Conservation (phyloP, 2,888 invertebrate species). For the Drosophila koepferae region DNA sequence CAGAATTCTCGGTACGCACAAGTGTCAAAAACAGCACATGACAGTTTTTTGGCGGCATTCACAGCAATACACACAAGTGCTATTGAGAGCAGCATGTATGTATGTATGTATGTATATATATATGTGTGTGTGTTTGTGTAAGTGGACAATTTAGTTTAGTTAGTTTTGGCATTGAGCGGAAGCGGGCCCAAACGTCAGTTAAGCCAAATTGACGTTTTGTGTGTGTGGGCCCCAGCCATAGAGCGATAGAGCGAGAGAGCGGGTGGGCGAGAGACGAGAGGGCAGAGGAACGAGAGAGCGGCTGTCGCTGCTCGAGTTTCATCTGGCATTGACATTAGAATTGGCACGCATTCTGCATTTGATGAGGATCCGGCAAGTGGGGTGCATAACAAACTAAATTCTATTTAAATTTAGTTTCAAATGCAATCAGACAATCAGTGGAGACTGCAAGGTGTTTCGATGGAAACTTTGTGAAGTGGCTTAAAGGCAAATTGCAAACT, state of each 20-base stretch:
- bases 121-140: no score
- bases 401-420: slow-evolving; percentile 14
- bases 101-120: neutral
- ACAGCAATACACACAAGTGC: slow-evolving; percentile 11
- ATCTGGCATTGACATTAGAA: slow-evolving; percentile 52
- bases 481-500: neutral
- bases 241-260: slow-evolving; percentile 6
- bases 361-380: slow-evolving; percentile 32
- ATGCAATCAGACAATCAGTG: neutral
- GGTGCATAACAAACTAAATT: slow-evolving; percentile 10
- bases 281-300: neutral
- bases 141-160: slow-evolving; percentile 43
- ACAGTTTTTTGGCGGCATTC: slow-evolving; percentile 48
- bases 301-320: slow-evolving; percentile 20
- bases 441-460: neutral
- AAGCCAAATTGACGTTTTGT: slow-evolving; percentile 67
- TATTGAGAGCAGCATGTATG: neutral
- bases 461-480: no score
- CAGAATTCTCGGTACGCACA: slow-evolving; percentile 60
- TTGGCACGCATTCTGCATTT: slow-evolving; percentile 32
- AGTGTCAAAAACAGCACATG: slow-evolving; percentile 71
- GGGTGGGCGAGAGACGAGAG: no score
- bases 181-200: slow-evolving; percentile 34
- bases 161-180: slow-evolving; percentile 37
- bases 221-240: slow-evolving; percentile 17